These are phyloP conservation scores for Mechanitis messenoides DNA, from an alignment of 2,888 invertebrate genomes.

Conservation along the genomic window DNA sequence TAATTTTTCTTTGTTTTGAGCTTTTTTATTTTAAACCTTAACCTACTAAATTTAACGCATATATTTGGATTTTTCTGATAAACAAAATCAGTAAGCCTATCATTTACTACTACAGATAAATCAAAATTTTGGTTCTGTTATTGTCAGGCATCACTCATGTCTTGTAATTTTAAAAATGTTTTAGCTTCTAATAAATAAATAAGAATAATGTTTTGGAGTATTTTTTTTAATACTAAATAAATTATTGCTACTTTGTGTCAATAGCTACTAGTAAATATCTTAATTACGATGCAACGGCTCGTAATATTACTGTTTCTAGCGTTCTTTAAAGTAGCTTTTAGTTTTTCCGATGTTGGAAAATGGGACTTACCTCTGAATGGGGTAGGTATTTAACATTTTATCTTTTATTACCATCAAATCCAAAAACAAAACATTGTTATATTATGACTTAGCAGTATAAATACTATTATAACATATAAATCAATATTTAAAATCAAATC, in stretches of 20 bases:
- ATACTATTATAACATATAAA: neutral
- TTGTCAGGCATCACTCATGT: slow-evolving; percentile 17
- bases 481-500: neutral
- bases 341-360: slow-evolving; percentile 80
- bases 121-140: slow-evolving; percentile 3
- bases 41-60: too few species aligned
- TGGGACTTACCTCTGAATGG: slow-evolving; percentile 79
- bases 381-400: slow-evolving; percentile 48
- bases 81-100: too few species aligned
- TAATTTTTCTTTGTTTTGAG: too few species aligned
- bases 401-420: neutral
- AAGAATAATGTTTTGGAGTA: slow-evolving; percentile 30
- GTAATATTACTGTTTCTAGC: slow-evolving; percentile 49
- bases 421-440: neutral
- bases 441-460: neutral
- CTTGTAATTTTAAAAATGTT: slow-evolving; percentile 23
- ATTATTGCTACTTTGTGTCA: slow-evolving; percentile 18
- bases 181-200: slow-evolving; percentile 24
- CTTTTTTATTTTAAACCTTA: too few species aligned
- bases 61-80: too few species aligned
- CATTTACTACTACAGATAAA: too few species aligned
- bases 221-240: slow-evolving; percentile 22
- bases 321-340: slow-evolving; percentile 48
- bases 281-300: slow-evolving; percentile 49
- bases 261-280: slow-evolving; percentile 8